A percentile compares a stretch with the other conserved stretches of the same genome.
Conservation (phyloP, 2,888 invertebrate genomes). For the Netelia virgata region DNA sequence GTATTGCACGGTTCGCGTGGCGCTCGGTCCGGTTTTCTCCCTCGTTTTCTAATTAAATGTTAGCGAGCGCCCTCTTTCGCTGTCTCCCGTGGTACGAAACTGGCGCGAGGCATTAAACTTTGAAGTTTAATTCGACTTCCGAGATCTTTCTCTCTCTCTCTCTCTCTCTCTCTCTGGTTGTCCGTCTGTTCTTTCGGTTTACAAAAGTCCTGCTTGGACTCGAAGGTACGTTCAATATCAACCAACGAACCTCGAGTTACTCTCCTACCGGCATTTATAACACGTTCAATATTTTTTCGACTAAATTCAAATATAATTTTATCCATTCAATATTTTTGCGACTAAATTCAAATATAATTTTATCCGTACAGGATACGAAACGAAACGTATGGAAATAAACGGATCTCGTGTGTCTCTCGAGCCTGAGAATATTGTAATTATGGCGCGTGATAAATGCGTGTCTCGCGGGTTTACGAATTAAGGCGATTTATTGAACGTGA, state of each 20-base stretch:
- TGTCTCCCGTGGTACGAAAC: not conserved
- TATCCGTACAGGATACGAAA: slow-evolving; percentile 14
- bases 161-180: not conserved
- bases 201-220: not conserved
- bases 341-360: slow-evolving; percentile 3
- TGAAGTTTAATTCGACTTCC: slow-evolving; percentile 9
- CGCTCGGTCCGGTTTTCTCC: slow-evolving; percentile 12
- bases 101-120: slow-evolving; percentile 1
- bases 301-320: slow-evolving; percentile 5
- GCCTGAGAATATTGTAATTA: not conserved
- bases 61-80: not conserved
- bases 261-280: not conserved
- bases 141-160: not conserved
- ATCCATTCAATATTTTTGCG: not conserved
- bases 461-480: not conserved
- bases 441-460: not conserved
- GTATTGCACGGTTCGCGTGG: slow-evolving; percentile 42
- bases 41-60: slow-evolving; percentile 41
- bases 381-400: not conserved
- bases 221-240: not conserved
- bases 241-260: not conserved
- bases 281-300: not conserved
- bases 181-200: not conserved
- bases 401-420: not conserved
- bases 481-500: not conserved